Base-by-base conservation (phyloP, 2,113 vertebrate species). In the Nyctibius bracteatus region DNA sequence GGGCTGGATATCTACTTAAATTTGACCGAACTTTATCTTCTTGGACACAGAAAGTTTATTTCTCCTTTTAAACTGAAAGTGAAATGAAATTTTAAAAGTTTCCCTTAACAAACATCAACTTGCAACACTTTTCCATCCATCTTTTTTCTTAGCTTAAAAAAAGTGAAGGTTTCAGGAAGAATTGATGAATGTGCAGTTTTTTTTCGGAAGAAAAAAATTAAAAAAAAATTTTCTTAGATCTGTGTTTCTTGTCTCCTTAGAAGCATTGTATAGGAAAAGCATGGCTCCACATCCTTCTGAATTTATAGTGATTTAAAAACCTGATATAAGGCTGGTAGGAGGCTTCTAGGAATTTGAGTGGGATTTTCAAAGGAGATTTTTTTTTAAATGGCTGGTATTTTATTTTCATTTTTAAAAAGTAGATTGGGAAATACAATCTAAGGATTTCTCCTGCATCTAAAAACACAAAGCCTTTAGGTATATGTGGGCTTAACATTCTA, bases 61-160 rank as follows among this genome's bases (percentile, higher is more conserved):
- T 87, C 31, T 35, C 12, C 27, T 30, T 86, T 78, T 22, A 61
- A 81, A 65, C 10, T 51, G 18, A 16, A 70, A 84, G 3, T 33
- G 25, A 77, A 65, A 65, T 39, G 0, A 33, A 39, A 61, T 31
- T 51, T 58, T 37, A 10, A 58, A 41, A 17, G 2, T 35, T 89
- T 51, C 13, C 12, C 17, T 51, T 63, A 22, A 68, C 18, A 82
- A 80, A 77, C 43, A 67, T 5, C 6, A 55, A 31, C 17, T 61
- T 47, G 9, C 5, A 65, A n/a, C 3, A 20, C 1, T 54, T 66
- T 65, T 24, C 4, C 8, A 33, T 0, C 1, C 4, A 8, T 23
- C 1, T 23, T 25, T 22, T 21, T 24, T 59, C 61, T 35, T 78
- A 55, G 5, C 5, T 14, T 49, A 39, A 74, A 52, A 52, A 55